Conservation (phyloP, 1,140 invertebrate genomes). For the Drosophila busckii region DNA sequence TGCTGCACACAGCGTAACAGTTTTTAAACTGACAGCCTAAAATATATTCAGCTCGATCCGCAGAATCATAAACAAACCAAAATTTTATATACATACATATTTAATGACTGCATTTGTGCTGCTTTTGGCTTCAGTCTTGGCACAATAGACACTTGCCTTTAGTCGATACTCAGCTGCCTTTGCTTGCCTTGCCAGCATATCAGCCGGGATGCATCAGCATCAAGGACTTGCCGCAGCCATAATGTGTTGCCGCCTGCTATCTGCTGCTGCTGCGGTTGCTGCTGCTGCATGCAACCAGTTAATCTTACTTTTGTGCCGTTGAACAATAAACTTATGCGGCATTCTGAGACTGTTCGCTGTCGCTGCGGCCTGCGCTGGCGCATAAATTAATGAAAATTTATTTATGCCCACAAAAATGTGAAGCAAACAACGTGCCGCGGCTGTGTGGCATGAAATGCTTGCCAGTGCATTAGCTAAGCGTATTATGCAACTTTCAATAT, state of each 20-base stretch:
- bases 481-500: slow-evolving; percentile 25
- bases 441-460: slow-evolving; percentile 24
- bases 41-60: no score
- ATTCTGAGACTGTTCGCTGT: slow-evolving; percentile 13
- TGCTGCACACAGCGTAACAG: no score
- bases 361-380: slow-evolving; percentile 24
- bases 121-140: no score
- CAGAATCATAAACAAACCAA: no score
- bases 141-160: no score
- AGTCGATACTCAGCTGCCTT: slow-evolving; percentile 49
- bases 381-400: slow-evolving; percentile 76
- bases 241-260: slow-evolving; percentile 25
- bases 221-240: slow-evolving; percentile 37
- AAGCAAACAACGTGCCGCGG: slow-evolving; percentile 30
- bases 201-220: slow-evolving; percentile 50
- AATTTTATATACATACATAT: no score
- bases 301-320: slow-evolving; percentile 17
- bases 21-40: no score
- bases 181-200: slow-evolving; percentile 45
- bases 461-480: slow-evolving; percentile 59
- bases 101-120: no score
- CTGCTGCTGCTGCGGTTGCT: background rate
- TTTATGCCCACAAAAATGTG: slow-evolving; percentile 62
- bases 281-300: background rate
- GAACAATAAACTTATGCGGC: slow-evolving; percentile 61